These are phyloP conservation scores for Brachionichthys hirsutus DNA, from an alignment of 2,113 vertebrate genomes.

Conservation along the genomic window DNA sequence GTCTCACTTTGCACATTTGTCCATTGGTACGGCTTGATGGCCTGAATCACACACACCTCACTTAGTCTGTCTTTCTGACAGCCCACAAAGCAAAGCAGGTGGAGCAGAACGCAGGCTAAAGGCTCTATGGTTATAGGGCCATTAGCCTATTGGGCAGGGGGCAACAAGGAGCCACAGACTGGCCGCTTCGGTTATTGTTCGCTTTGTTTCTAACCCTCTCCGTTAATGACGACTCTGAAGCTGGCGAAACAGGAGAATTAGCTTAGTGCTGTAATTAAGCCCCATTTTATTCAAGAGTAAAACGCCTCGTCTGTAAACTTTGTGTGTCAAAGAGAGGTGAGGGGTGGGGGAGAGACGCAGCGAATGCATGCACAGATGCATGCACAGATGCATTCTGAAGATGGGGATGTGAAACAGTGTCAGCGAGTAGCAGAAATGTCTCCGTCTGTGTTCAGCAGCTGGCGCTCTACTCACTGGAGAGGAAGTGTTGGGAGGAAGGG, in stretches of 20 bases:
- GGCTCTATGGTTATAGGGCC: constrained; percentile 34
- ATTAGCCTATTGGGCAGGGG: constrained; percentile 26
- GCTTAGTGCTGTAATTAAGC: constrained; percentile 61
- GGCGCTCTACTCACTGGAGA: constrained; percentile 86
- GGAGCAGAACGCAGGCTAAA: constrained; percentile 39
- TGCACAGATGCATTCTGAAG: background rate
- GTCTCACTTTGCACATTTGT: constrained; percentile 33
- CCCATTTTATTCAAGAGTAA: constrained; percentile 61
- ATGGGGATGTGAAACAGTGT: constrained; percentile 16
- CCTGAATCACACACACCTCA: constrained; percentile 38
- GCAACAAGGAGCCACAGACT: background rate
- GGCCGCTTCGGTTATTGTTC: constrained; percentile 46
- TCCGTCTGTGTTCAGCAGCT: background rate
- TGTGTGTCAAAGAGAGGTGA: too few relatives aligned
- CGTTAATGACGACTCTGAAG: constrained; percentile 56
- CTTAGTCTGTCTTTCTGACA: constrained; percentile 40
- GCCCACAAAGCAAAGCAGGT: constrained; percentile 38
- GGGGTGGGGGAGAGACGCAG: too few relatives aligned
- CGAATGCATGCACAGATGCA: background rate
- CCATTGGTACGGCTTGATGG: constrained; percentile 11
- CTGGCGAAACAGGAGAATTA: constrained; percentile 27
- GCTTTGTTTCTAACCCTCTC: constrained; percentile 8
- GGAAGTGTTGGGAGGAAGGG: constrained; percentile 93
- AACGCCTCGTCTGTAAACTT: constrained; percentile 30
- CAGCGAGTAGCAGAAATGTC: constrained; percentile 18